Evolutionary conservation across 2,888 invertebrate genomes (phyloP).

Genomic region (Gisinianus flammeolus): DNA sequence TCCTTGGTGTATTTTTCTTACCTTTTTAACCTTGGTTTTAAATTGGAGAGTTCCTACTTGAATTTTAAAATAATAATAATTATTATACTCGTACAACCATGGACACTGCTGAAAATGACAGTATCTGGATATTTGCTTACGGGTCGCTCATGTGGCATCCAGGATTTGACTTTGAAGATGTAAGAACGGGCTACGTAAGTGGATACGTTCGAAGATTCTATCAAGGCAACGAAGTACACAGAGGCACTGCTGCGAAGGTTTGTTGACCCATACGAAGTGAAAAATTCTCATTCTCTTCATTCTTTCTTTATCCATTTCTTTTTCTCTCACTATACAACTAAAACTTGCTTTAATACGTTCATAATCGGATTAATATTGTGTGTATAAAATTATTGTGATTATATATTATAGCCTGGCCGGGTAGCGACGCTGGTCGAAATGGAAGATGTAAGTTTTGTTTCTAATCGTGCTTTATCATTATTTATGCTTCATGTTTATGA

Average conservation of each 20-base stretch:
- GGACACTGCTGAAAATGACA: slow-evolving; percentile 39
- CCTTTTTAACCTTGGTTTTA: too few relatives aligned
- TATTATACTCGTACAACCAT: too few relatives aligned
- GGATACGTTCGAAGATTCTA: slow-evolving; percentile 52
- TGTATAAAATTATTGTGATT: slow-evolving; percentile 31
- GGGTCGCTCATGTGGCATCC: slow-evolving; percentile 48
- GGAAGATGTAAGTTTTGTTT: slow-evolving; percentile 23
- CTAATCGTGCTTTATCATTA: slow-evolving; percentile 42
- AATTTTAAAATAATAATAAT: too few relatives aligned
- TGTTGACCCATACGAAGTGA: not conserved
- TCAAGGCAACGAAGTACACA: slow-evolving; percentile 66
- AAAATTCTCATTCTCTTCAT: not conserved
- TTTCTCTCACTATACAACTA: not conserved
- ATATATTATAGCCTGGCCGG: slow-evolving; percentile 53
- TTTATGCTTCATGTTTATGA: slow-evolving; percentile 41
- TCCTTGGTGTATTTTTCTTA: too few relatives aligned
- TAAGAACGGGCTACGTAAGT: slow-evolving; percentile 50
- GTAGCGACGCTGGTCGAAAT: slow-evolving; percentile 54
- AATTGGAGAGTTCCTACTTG: too few relatives aligned
- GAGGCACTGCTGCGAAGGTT: slow-evolving; percentile 63
- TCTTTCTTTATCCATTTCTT: not conserved
- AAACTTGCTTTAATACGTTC: not conserved
- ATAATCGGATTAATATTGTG: slow-evolving; percentile 40
- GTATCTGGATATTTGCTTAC: slow-evolving; percentile 55
- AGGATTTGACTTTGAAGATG: slow-evolving; percentile 54